Evolutionary conservation across 2,797 vertebrate species (phyloP), one percentile per base, ranked within the genome.

Genomic region (Vespertilio murinus): DNA sequence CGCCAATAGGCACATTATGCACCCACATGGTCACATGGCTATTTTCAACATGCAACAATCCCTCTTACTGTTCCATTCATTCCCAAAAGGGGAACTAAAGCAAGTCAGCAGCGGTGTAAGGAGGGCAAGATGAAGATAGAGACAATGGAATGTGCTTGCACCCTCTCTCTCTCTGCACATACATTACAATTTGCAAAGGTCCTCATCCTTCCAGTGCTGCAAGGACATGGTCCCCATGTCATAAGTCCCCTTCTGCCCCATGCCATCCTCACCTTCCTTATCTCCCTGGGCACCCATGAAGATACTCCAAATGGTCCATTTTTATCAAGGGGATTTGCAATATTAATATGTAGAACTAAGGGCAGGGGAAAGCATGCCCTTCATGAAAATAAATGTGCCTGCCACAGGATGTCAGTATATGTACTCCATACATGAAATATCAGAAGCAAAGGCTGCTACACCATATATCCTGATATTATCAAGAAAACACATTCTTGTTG

Each of bases 381-480:
- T 67, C 25, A 59, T 14, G 18, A 8, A 83, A 61, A 71, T 75
- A 35, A 23, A 42, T 8, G 6, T 56, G 38, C 3, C 52, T 84
- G 59, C 89, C 95, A 96, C 83, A 96, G 93, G 92, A 14, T 84
- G 91, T 95, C 83, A 92, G 82, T 56, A 38, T 83, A 25, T 4
- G 6, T 81, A 45, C 56, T 89, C 25, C 6, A 13, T 3, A 42
- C 3, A 22, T 17, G 65, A 75, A 49, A 49, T 38, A 69, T 67
- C 67, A 59, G 17, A 83, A 42, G 45, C 74, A 45, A 47, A 54
- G 28, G 1, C 80, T 95, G 6, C 1, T 20, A 71, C 25, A 30
- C 12, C 8, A 77, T n/a, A 83, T 45, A 38, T 40, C 4, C 38
- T 40, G 54, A 56, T 10, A 45, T 38, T 25, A 71, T 18, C 52